Percentiles rank a stretch among this genome's conserved stretches.
These are phyloP conservation scores for Nothocercus nigrocapillus DNA, from an alignment of 2,113 vertebrate species.

Conservation along the genomic window DNA sequence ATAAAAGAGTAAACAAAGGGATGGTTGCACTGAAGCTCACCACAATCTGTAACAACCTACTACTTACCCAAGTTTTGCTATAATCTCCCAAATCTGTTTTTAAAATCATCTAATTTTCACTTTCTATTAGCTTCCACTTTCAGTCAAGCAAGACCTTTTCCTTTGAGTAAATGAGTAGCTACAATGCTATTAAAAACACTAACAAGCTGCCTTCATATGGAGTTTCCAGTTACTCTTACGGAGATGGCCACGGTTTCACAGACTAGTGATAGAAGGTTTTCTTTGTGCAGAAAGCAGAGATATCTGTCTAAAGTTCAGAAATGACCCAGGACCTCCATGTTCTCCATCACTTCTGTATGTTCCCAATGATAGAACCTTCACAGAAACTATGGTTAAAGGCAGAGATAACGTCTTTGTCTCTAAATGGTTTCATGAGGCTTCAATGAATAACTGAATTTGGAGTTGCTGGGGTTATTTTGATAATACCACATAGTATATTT, in stretches of 20 bases:
- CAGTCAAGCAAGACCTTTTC: not conserved
- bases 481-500: not conserved
- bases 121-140: not conserved
- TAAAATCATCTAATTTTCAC: not conserved
- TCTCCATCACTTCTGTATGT: not conserved
- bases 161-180: not conserved
- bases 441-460: not conserved
- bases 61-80: not conserved
- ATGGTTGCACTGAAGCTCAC: not conserved
- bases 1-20: not conserved
- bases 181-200: not conserved
- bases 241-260: not conserved
- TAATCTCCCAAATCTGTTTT: not conserved
- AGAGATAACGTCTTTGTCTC: not conserved
- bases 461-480: not conserved
- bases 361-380: not conserved
- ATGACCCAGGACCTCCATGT: not conserved
- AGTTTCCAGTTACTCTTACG: not conserved
- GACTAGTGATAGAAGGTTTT: not conserved
- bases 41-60: not conserved
- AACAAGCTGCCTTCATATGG: not conserved
- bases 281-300: not conserved
- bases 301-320: not conserved
- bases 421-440: not conserved
- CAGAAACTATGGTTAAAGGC: not conserved